Evolutionary conservation across 2,113 vertebrate genomes (phyloP), one percentile per base, ranked within the genome.

Genomic region (Platysteira castanea): DNA sequence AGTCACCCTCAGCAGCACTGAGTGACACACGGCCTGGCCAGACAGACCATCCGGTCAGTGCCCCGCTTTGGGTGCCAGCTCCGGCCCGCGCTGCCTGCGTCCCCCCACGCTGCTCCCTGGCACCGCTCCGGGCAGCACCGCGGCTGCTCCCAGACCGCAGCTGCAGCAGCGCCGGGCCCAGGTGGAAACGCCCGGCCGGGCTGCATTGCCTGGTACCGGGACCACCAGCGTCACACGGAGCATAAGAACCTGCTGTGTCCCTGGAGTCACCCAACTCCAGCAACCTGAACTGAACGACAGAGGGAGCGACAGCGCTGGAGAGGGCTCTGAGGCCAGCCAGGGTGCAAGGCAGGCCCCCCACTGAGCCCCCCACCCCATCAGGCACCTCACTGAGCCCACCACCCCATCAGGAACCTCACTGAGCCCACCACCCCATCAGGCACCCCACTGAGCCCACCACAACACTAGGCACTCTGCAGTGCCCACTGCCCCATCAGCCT

Each of bases 141-240:
- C n/a, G 13, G 73, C 77, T 73, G 79, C 87, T 77, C 81, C 47
- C 71, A 67, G 50, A 37, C n/a, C 88, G n/a, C 57, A 52, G 49
- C 53, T 24, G 46, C 23, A 10, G 74, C 50, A 60, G 82, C 2
- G 3, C 68, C 0, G 0, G 39, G 83, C 81, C 50, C 71, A 17
- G 52, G 41, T 57, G 75, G 76, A 50, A 71, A 82, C 0, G 11
- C 4, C 0, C 1, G 0, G 52, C 13, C 0, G 0, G 28, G 74
- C 37, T 11, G 49, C 3, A 1, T 18, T 85, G 78, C 88, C 70
- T 52, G 46, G 71, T 23, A 13, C 68, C 21, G 3, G 61, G 35
- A 50, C 2, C 3, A 47, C 49, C 13, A 54, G 49, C 6, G 30
- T 61, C 77, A 70, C 42, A 14, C 1, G 0, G 30, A 59, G 52